A percentile compares a stretch with the other conserved stretches of the same genome.
These are phyloP conservation scores for Eristalis arbustorum DNA, from an alignment of 2,888 invertebrate species.

Conservation along the genomic window DNA sequence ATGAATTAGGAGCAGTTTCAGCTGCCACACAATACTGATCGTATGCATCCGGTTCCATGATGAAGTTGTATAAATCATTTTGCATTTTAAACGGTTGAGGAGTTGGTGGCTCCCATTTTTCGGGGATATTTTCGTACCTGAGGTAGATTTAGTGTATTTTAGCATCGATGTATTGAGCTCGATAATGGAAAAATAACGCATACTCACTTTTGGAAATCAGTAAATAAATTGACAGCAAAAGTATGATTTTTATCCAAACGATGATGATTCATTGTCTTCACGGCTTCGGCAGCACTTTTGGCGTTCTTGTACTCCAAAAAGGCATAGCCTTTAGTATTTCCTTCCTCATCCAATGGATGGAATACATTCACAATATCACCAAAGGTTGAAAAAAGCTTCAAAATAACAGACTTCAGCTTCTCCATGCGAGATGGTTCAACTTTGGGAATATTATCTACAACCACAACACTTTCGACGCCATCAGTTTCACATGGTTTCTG, in stretches of 20 bases:
- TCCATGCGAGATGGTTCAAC: slow-evolving; percentile 95
- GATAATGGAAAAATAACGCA: not conserved
- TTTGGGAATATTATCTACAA: slow-evolving; percentile 97
- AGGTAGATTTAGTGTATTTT: not conserved
- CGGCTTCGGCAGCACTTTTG: slow-evolving; percentile 92
- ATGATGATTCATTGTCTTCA: slow-evolving; percentile 93
- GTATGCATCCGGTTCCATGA: slow-evolving; percentile 96
- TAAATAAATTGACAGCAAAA: slow-evolving; percentile 95
- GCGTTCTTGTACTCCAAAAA: slow-evolving; percentile 95
- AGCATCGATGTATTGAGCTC: not conserved
- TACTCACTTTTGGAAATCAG: slow-evolving; percentile 95
- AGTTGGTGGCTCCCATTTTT: slow-evolving; percentile 95
- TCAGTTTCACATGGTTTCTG: slow-evolving; percentile 96
- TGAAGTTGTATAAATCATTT: slow-evolving; percentile 94
- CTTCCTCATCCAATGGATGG: slow-evolving; percentile 91
- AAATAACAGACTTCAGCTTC: slow-evolving; percentile 94
- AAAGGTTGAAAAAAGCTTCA: slow-evolving; percentile 94
- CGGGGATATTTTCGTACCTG: slow-evolving; percentile 92
- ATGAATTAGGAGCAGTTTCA: slow-evolving; percentile 87
- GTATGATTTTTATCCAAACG: slow-evolving; percentile 98
- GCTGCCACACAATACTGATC: slow-evolving; percentile 97
- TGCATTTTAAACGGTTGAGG: slow-evolving; percentile 94
- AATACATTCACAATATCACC: slow-evolving; percentile 93
- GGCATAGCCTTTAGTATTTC: slow-evolving; percentile 94
- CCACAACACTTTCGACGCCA: slow-evolving; percentile 96